Conservation (phyloP, 2,797 vertebrate genomes). For the Mormyrops attenuatus region DNA sequence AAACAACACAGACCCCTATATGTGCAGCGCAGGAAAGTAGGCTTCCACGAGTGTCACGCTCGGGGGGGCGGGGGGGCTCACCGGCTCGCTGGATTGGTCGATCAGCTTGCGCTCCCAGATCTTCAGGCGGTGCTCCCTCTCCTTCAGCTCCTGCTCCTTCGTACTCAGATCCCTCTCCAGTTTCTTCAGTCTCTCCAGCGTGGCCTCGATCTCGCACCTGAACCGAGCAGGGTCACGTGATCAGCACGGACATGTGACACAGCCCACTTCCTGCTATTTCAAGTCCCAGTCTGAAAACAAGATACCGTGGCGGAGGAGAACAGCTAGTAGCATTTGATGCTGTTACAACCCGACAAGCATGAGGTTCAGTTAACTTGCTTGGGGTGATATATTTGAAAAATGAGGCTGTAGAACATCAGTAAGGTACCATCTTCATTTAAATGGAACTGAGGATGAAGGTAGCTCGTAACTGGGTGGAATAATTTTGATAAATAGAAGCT, state of each 20-base stretch:
- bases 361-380: not conserved
- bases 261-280: not conserved
- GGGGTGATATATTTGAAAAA: not conserved
- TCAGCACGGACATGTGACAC: not conserved
- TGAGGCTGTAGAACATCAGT: not conserved
- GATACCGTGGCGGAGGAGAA: not conserved
- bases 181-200: conserved; percentile 89
- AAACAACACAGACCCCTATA: not conserved
- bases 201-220: conserved; percentile 97
- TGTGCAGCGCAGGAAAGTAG: not conserved
- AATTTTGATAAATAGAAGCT: not conserved
- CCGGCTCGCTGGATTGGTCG: conserved; percentile 81
- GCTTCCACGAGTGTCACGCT: not conserved
- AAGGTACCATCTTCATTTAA: not conserved
- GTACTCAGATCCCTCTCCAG: conserved; percentile 92
- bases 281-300: not conserved
- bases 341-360: not conserved
- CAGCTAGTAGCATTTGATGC: not conserved
- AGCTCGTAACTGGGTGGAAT: not conserved
- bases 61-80: conserved; percentile 53
- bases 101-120: conserved; percentile 96
- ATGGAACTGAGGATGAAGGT: not conserved
- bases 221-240: not conserved
- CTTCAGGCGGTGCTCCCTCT: conserved; percentile 80
- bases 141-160: conserved; percentile 93